Base-by-base conservation (phyloP, 2,113 vertebrate species). In the Galemys pyrenaicus region DNA sequence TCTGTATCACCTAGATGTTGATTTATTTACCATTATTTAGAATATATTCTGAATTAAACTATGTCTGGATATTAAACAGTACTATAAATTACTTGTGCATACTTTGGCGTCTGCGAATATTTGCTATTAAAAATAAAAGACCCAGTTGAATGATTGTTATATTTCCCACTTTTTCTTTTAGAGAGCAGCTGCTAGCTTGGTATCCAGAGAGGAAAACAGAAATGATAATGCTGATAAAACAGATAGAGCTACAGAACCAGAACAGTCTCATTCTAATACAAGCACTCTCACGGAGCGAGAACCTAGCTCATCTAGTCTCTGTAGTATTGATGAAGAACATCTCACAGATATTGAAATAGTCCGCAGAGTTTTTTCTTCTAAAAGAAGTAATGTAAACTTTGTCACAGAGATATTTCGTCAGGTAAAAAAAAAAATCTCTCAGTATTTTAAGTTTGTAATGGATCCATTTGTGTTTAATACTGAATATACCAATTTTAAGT, bases 251-350 rank as follows among this genome's bases (percentile, higher is more conserved):
- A 37, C 97, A 56, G 99, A 99, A 92, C 98, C 98, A 1, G 99
- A 99, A 92, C 99, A 99, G 87, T 99, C 99, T 86, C 99, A 99
- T 98, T 99, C 99, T 44, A 99, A 99, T 94, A 99, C 99, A 78
- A 99, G 99, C 96, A 99, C 99, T 30, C 97, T 99, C 93, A 99
- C 99, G 0, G 99, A 99, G 95, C 98, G 99, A 95, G 99, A 99
- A 88, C 99, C 99, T n/a, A 99, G 99, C 98, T 99, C 99, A 68
- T 99, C 99, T 60, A 99, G 99, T n/a, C 99, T 99, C 68, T 99
- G 99, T 97, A 99, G 99, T 96, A 99, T 99, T 97, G 99, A 99
- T 51, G 99, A 99, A 96, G 99, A 99, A 54, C 99, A 99, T 98
- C 99, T 99, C 92, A 99, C 99, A 0, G 99, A 99, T 96, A 99